Evolutionary conservation across 2,113 vertebrate genomes (phyloP), one percentile per base, ranked within the genome.

Genomic region (Myxocyprinus asiaticus): DNA sequence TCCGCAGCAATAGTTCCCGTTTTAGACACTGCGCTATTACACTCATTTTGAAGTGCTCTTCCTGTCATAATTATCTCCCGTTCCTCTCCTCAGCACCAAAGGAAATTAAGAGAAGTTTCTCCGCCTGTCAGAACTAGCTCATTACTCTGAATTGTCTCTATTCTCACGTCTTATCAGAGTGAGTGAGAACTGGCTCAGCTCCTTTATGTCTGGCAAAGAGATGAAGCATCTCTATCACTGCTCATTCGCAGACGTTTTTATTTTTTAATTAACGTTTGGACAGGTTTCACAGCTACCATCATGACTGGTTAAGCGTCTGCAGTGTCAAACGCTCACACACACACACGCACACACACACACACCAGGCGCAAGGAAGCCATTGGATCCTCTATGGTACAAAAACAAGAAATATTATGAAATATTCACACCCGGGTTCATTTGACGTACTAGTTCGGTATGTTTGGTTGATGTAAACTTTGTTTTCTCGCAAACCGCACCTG

Each of bases 101-200:
- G 58, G 79, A 63, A 74, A 75, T 76, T 67, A 82, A 78, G 81
- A 74, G 76, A 56, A 77, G 58, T 71, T 73, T 78, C 69, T 64
- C 12, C 77, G 56, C 45, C 61, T 64, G 67, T 77, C 72, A 61
- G 55, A 61, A 74, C 61, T 9, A 51, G 55, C 69, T 82, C 63
- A 63, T 82, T 78, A 78, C 56, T 74, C 50, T 78, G 69, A 71
- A 82, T 71, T 71, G 65, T 55, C 50, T 64, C 61, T 45, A 50
- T 78, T 74, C 72, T 68, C 51, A 67, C 67, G 76, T 78, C 69
- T 68, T 58, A 71, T 67, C 76, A 68, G 69, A 51, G 50, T 17
- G 50, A 78, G 76, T 17, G 42, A 82, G 55, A 71, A 61, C 76
- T 43, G 48, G 69, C 70, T 73, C 6, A 6, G 44, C 70, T 73